A percentile compares a stretch with the other conserved stretches of the same genome.
Evolutionary conservation across 2,888 invertebrate species (phyloP).

Genomic region (Seira ritae): DNA sequence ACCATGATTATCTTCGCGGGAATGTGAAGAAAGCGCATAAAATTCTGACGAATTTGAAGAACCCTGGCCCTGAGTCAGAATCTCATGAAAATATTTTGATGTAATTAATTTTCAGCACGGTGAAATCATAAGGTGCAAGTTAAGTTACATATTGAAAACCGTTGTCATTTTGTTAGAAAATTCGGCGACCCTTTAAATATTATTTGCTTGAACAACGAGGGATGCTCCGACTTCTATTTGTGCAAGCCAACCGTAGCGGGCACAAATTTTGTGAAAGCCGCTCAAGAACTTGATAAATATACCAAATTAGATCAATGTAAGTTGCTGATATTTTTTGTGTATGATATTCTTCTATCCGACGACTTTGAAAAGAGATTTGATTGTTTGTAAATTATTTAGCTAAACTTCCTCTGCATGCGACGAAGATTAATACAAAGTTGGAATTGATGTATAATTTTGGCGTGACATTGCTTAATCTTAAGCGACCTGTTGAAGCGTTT

Average conservation of each 20-base stretch:
- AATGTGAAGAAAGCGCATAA: constrained; percentile 81
- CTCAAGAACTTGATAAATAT: constrained; percentile 82
- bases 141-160: too few relatives aligned
- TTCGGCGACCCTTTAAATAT: constrained; percentile 81
- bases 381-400: constrained; percentile 74
- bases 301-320: constrained; percentile 41
- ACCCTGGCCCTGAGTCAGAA: constrained; percentile 68
- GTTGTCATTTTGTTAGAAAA: constrained; percentile 76
- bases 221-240: constrained; percentile 87
- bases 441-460: constrained; percentile 89
- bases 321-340: neutral
- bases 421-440: constrained; percentile 81
- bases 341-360: neutral
- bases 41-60: constrained; percentile 75
- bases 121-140: too few relatives aligned
- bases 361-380: neutral
- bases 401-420: constrained; percentile 80
- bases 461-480: constrained; percentile 87
- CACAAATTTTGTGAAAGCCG: constrained; percentile 87
- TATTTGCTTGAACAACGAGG: constrained; percentile 88
- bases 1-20: constrained; percentile 82
- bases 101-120: too few relatives aligned
- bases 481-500: constrained; percentile 89
- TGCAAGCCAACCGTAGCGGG: constrained; percentile 88
- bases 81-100: constrained; percentile 43